These are phyloP conservation scores for Anthophora plumipes DNA, from an alignment of 2,888 invertebrate genomes.

Conservation along the genomic window DNA sequence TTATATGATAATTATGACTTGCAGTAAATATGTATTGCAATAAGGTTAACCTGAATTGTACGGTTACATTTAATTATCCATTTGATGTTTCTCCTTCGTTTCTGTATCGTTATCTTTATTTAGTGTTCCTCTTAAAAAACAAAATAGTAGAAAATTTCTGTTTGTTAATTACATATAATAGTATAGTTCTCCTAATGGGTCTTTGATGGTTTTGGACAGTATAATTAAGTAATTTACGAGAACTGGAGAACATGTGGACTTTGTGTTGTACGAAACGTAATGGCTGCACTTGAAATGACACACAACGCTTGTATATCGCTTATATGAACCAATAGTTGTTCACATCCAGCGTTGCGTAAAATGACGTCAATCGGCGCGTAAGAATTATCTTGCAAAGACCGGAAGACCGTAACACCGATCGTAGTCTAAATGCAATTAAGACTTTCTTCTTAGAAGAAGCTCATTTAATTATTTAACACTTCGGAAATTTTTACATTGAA, in stretches of 20 bases:
- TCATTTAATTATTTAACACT: not conserved
- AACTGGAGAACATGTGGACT: not conserved
- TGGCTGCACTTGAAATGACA: not conserved
- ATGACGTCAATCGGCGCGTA: conserved; percentile 50
- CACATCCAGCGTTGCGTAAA: conserved; percentile 40
- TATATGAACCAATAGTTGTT: conserved; percentile 36
- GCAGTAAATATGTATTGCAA: not conserved
- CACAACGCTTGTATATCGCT: not conserved
- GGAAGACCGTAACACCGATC: conserved; percentile 8
- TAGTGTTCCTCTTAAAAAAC: too few relatives aligned
- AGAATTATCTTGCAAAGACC: not conserved
- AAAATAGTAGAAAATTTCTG: too few relatives aligned
- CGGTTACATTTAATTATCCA: too few relatives aligned
- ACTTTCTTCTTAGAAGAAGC: not conserved
- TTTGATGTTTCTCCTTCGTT: too few relatives aligned
- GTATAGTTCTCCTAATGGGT: too few relatives aligned
- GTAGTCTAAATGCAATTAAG: not conserved
- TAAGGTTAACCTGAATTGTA: too few relatives aligned
- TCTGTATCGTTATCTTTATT: too few relatives aligned
- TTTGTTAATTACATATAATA: too few relatives aligned
- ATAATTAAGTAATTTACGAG: not conserved
- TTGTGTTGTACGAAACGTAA: not conserved
- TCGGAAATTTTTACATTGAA: not conserved
- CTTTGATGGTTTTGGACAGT: too few relatives aligned
- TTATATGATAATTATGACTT: not conserved